Conservation (phyloP, 2,113 vertebrate genomes). For the Parus major region DNA sequence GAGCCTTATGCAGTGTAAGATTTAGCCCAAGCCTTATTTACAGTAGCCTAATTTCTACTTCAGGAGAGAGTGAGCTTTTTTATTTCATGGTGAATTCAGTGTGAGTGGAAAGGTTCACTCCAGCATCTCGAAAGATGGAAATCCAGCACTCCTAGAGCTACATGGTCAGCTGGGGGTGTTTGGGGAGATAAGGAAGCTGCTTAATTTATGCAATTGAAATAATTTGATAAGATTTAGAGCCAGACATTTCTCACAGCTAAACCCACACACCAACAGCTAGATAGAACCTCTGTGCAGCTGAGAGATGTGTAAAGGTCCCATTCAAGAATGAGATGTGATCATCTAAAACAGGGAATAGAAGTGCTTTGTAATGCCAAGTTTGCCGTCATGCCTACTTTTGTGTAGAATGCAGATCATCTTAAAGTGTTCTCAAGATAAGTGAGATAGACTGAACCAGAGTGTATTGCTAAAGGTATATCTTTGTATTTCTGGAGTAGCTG, state of each 20-base stretch:
- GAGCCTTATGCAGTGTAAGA: background rate
- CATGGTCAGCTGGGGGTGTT: background rate
- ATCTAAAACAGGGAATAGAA: background rate
- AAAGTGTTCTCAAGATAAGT: background rate
- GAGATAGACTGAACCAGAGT: background rate
- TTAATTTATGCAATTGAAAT: background rate
- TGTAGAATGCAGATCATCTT: background rate
- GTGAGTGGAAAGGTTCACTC: background rate
- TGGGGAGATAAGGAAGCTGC: background rate
- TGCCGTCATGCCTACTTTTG: background rate
- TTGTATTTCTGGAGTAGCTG: background rate
- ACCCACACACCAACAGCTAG: background rate
- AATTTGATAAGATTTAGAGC: background rate
- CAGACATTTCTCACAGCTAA: background rate
- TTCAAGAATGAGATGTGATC: background rate
- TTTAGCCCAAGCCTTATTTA: background rate
- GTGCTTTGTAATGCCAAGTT: background rate
- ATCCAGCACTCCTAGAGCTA: background rate
- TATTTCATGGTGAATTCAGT: background rate
- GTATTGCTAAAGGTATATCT: background rate
- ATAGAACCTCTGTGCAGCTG: background rate
- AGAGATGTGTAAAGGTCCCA: background rate
- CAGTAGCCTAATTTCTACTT: background rate
- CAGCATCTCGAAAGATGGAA: background rate
- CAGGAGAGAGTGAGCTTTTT: background rate